Base-by-base conservation (phyloP, 2,888 invertebrate genomes). In the Leptogaster cylindrica region DNA sequence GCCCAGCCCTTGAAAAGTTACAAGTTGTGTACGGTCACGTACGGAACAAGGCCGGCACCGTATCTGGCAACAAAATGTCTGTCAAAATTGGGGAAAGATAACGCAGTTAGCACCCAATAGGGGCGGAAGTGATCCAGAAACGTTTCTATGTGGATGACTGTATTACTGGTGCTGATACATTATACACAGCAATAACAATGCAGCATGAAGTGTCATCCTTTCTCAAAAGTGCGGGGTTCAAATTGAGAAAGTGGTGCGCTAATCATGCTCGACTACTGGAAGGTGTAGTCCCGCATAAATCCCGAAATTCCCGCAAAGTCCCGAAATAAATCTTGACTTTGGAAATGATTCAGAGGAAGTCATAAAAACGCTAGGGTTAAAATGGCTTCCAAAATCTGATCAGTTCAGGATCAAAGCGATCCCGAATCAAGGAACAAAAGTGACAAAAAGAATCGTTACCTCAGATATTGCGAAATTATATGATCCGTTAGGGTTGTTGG, bases 91-190 rank as follows among this genome's bases (percentile, higher is more conserved):
- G 44, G 16, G 8, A 16, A 44, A 14, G 16, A 3, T 18, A 3
- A 20, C 2, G 44, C 16, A 14, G 14, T 14, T 10, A 44, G n/a
- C 7, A 44, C 8, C 44, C 44, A 14, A 5, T 44, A 14, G 16
- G 44, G 7, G 44, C 44, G 1, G 18, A 3, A n/a, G n/a, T 14
- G 1, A 12, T 36, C n/a, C 12, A n/a, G 14, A 36, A 36, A 7
- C 18, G 2, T 10, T 44, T 44, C 10, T 61, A 61, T 14, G 61
- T 61, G 2, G 61, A 61, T 25, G 44, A 44, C n/a, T 18, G 18
- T 6, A 14, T 44, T n/a, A 27, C 44, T 8, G 63, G 63, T 14
- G 28, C 20, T 27, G 16, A 63, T 18, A 27, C 18, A 4, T 28
- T 44, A 7, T 3, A n/a, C 3, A 12, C 14, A 1, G 23, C 18